Conservation (phyloP, 2,797 vertebrate genomes). For the Acrocephalus scirpaceus region DNA sequence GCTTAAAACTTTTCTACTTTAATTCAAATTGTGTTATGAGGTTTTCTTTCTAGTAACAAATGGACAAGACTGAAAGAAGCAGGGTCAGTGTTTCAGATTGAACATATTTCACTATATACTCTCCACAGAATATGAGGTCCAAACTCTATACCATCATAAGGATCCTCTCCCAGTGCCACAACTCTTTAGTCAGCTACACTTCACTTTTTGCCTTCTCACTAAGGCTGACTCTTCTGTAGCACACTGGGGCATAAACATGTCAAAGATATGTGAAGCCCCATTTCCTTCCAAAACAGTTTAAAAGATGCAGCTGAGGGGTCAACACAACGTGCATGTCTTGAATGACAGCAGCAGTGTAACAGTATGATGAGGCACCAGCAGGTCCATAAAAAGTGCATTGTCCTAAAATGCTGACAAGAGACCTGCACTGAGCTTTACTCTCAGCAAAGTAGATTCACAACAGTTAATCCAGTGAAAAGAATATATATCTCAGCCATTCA, state of each 20-base stretch:
- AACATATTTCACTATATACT: neutral
- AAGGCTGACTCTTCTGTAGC: neutral
- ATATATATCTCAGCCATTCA: neutral
- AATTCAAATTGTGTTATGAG: neutral
- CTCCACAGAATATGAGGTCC: neutral
- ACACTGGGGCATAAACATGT: neutral
- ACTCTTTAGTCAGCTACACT: neutral
- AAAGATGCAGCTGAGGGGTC: neutral
- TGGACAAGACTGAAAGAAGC: neutral
- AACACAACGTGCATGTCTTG: neutral
- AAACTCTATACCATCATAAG: neutral
- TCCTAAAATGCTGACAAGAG: neutral
- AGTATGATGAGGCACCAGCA: neutral
- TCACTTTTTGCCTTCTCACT: neutral
- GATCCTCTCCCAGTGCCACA: neutral
- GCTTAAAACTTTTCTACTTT: neutral
- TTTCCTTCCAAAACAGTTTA: neutral
- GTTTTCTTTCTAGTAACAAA: neutral
- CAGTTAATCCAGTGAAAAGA: neutral
- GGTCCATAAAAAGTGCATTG: rapidly evolving
- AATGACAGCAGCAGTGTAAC: neutral
- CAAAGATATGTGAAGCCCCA: rapidly evolving
- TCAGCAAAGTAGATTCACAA: neutral
- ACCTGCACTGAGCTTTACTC: neutral
- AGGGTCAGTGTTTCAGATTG: neutral